Conservation (phyloP, 2,113 vertebrate species). For the Pteruthius melanotis region DNA sequence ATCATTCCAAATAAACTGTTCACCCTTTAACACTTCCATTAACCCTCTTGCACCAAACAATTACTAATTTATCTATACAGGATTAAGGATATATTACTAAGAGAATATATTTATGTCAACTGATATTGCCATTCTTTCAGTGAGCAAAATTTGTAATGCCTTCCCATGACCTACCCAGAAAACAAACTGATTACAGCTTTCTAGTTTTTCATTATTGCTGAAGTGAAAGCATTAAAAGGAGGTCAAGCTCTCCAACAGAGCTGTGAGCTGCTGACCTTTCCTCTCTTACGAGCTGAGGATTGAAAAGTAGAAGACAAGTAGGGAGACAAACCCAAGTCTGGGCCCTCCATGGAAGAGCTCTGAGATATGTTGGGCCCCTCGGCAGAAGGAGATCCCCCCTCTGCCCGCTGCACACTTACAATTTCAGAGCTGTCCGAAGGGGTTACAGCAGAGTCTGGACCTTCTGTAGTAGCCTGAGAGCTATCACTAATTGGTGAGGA, state of each 20-base stretch:
- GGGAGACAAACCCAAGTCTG: conserved; percentile 71
- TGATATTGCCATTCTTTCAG: neutral
- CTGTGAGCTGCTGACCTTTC: conserved; percentile 73
- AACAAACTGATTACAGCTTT: neutral
- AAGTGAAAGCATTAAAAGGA: conserved; percentile 10
- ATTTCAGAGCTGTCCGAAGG: conserved; percentile 96
- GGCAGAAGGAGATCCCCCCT: conserved; percentile 67
- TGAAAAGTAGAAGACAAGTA: conserved; percentile 71
- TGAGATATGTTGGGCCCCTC: conserved; percentile 71
- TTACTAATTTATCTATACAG: neutral
- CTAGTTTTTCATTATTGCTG: neutral
- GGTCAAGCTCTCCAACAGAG: conserved; percentile 39
- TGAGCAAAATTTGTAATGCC: neutral
- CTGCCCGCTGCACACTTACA: conserved; percentile 81
- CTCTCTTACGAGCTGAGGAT: conserved; percentile 73
- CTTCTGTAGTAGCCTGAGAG: conserved; percentile 97
- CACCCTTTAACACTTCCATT: conserved; percentile 51
- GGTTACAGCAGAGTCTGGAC: conserved; percentile 94
- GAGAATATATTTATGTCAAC: neutral
- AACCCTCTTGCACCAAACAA: neutral
- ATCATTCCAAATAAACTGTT: neutral
- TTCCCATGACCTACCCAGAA: neutral
- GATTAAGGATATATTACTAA: neutral
- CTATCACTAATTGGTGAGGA: conserved; percentile 94
- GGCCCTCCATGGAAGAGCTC: conserved; percentile 68